phyloP scores from a whole-genome alignment of 2,113 vertebrate species.

The Phalacrocorax aristotelis region DNA sequence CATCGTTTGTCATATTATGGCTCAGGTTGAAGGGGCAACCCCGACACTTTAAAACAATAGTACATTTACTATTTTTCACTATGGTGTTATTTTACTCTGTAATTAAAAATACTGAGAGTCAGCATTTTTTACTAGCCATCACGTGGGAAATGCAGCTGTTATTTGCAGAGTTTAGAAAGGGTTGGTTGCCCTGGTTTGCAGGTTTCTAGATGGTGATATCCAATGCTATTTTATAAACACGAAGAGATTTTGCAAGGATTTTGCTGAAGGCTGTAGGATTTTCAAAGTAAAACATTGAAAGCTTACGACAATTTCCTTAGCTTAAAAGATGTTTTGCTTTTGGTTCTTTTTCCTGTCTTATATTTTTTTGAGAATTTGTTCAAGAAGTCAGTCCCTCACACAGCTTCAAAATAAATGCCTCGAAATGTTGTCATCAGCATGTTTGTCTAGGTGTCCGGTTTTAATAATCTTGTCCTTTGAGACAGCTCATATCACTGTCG shows the following conservation, averaged over 20 bases:
- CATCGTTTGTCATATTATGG: neutral
- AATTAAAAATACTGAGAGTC: conserved; percentile 51
- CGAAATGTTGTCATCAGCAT: neutral
- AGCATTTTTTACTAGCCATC: conserved; percentile 12
- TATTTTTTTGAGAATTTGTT: neutral
- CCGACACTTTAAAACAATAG: conserved; percentile 39
- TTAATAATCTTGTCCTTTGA: conserved; percentile 6
- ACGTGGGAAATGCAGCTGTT: conserved; percentile 39
- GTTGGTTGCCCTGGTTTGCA: neutral
- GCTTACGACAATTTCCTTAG: conserved; percentile 61
- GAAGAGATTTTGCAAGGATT: conserved; percentile 35
- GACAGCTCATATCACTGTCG: neutral
- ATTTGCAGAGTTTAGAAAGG: neutral
- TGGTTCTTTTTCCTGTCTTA: conserved; percentile 30
- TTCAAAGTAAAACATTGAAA: conserved; percentile 62
- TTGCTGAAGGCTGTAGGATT: conserved; percentile 48
- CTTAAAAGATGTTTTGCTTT: conserved; percentile 41
- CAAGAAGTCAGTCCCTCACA: neutral
- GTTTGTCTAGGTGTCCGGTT: conserved; percentile 9
- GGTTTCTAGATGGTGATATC: conserved; percentile 27
- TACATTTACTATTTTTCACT: conserved; percentile 18
- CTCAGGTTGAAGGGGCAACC: neutral
- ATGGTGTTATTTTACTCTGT: conserved; percentile 41
- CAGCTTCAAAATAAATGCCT: conserved; percentile 2
- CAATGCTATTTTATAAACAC: conserved; percentile 47